Evolutionary conservation across 1,140 invertebrate species (phyloP), one percentile per base, ranked within the genome.

Genomic region (Cotesia glomerata): DNA sequence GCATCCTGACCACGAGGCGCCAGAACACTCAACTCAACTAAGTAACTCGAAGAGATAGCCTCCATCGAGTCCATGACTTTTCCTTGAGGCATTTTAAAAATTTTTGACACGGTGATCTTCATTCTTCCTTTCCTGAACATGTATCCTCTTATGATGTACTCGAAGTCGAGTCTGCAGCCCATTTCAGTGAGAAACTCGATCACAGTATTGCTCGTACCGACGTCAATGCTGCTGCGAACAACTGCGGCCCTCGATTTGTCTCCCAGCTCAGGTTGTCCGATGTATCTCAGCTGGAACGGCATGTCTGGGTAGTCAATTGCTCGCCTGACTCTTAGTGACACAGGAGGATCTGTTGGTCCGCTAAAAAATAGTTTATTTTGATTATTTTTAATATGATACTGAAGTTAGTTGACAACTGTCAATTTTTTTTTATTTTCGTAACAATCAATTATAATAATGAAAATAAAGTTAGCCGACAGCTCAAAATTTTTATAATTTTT

Each of bases 51-150:
- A 3, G 95, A 95, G 75, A 98, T 92, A 2, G 95, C 91, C 81
- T 98, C 97, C 16, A 94, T 85, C 78, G 89, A 89, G 66, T 93
- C 92, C 32, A 89, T 87, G 11, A 90, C 85, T 82, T 93, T 94
- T 65, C 90, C 92, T 71, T 91, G 91, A 45, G 88, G 89, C 88
- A 95, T 93, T 90, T 96, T 96, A 77, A 95, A 97, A 9, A 99
- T 93, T 86, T 98, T 98, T 0, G 95, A 95, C 0, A 98, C 96
- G 2, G 95, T 97, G 2, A 98, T 94, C 85, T 98, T 98, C 95
- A 99, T 97, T 80, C 97, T 89, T 0, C 97, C 97, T 88, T 98
- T 98, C 63, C 96, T 90, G 79, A 98, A 98, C 92, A 98, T 96
- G 78, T 95, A 97, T 13, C 97, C 97, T 87, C 96, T 93, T 0